Evolutionary conservation across 2,888 invertebrate genomes (phyloP).

Genomic region (Amaurobius ferox): DNA sequence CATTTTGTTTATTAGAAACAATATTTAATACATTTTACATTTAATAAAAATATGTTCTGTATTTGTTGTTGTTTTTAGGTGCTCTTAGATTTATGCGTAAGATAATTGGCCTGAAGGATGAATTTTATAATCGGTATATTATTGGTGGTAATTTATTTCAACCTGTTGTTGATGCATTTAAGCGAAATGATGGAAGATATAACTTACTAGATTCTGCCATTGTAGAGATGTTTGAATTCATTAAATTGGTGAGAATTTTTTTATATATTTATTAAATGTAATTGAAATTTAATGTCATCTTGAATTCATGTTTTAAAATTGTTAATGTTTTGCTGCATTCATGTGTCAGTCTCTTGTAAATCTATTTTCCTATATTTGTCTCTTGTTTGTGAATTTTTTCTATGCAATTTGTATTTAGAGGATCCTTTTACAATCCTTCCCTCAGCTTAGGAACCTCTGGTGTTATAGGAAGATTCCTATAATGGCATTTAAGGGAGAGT

Average conservation of each 20-base stretch:
- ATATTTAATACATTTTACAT: no score
- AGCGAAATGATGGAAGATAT: conserved; percentile 97
- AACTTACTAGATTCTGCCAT: conserved; percentile 99
- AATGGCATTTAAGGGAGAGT: no score
- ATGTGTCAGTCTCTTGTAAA: neutral
- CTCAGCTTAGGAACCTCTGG: no score
- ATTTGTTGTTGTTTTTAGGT: conserved; percentile 80
- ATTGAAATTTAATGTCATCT: neutral
- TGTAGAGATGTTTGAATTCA: conserved; percentile 99
- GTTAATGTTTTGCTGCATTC: neutral
- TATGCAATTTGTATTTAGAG: no score
- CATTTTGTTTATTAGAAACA: no score
- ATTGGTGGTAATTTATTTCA: conserved; percentile 95
- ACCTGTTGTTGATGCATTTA: conserved; percentile 96
- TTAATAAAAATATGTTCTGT: no score
- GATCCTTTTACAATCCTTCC: no score
- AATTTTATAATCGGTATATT: conserved; percentile 98
- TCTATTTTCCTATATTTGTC: no score
- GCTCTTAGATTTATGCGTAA: conserved; percentile 98
- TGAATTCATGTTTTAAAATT: neutral
- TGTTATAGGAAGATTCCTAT: no score
- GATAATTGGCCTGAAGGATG: conserved; percentile 97
- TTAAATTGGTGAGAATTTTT: conserved; percentile 84
- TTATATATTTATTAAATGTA: neutral
- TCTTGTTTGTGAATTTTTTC: no score